Evolutionary conservation across 1,140 invertebrate species (phyloP).

Genomic region (Tetraneura akinire): DNA sequence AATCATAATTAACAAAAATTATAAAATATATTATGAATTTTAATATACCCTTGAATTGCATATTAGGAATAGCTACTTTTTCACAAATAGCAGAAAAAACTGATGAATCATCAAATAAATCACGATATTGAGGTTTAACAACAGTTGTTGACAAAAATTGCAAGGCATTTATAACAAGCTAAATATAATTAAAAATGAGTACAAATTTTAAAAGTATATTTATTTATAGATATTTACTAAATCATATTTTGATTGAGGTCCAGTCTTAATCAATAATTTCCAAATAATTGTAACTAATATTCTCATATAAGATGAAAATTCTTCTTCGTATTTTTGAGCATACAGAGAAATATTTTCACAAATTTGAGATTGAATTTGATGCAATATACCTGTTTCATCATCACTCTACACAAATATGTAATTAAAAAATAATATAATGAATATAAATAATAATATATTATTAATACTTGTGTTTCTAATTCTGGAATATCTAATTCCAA

Average conservation of each 20-base stretch:
- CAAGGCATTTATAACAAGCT: constrained; percentile 94
- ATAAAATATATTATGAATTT: not conserved
- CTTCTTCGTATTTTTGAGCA: constrained; percentile 97
- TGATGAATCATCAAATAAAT: constrained; percentile 83
- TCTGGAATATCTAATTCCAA: constrained; percentile 76
- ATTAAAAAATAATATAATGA: not conserved
- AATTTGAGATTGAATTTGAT: constrained; percentile 90
- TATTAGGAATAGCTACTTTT: constrained; percentile 97
- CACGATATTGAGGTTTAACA: constrained; percentile 82
- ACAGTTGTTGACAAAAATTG: constrained; percentile 94
- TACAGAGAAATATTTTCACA: constrained; percentile 94
- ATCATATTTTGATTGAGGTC: constrained; percentile 88
- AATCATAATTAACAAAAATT: constrained; percentile 35
- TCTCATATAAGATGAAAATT: constrained; percentile 85
- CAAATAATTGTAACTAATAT: constrained; percentile 91
- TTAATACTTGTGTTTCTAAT: constrained; percentile 68
- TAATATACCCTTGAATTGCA: constrained; percentile 84
- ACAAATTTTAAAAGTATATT: constrained; percentile 6
- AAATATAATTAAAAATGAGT: constrained; percentile 56
- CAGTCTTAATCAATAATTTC: constrained; percentile 83
- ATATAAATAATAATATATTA: not conserved
- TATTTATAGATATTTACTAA: constrained; percentile 72
- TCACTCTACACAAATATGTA: constrained; percentile 66
- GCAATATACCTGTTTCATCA: constrained; percentile 86
- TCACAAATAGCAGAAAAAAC: constrained; percentile 92